phyloP scores from a whole-genome alignment of 2,113 vertebrate genomes.

The Colius striatus region DNA sequence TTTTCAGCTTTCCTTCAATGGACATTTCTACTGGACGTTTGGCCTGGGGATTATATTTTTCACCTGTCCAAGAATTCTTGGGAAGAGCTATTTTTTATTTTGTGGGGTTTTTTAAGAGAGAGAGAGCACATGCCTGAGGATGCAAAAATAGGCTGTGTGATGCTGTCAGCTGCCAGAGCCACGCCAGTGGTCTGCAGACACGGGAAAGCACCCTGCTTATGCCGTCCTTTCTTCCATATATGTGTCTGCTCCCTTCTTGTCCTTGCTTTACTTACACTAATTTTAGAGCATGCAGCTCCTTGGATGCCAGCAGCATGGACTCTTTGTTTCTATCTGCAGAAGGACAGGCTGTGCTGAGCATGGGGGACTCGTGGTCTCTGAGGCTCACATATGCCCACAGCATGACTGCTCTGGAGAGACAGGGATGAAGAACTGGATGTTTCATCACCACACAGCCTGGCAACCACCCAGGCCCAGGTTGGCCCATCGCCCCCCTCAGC shows the following conservation, averaged over 20 bases:
- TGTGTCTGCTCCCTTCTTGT: neutral
- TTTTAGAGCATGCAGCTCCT: accelerated
- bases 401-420: accelerated
- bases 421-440: neutral
- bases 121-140: neutral
- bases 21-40: neutral
- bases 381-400: accelerated
- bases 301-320: neutral
- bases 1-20: constrained; percentile 33
- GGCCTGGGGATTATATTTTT: neutral
- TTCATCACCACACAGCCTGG: accelerated
- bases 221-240: neutral
- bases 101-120: neutral
- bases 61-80: constrained; percentile 16
- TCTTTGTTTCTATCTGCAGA: neutral
- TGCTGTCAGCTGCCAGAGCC: neutral
- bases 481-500: neutral
- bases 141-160: neutral
- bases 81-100: constrained; percentile 26
- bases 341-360: neutral
- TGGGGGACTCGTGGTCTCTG: accelerated
- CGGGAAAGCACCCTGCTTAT: neutral
- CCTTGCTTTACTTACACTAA: neutral
- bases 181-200: accelerated
- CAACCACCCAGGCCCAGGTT: accelerated